These are phyloP conservation scores for Lithophane socia DNA, from an alignment of 2,888 invertebrate genomes.

Conservation along the genomic window DNA sequence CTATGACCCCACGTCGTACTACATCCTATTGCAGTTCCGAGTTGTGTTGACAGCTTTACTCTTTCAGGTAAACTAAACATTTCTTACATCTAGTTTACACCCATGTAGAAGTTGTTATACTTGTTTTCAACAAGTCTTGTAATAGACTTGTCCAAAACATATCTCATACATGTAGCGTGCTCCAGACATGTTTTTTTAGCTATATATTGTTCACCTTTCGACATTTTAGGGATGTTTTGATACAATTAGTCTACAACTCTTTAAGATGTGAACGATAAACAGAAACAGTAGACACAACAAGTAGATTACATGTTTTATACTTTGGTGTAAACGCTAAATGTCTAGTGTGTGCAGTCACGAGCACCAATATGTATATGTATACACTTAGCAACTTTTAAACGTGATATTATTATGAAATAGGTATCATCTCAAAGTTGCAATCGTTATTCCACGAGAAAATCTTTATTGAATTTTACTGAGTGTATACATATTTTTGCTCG, in stretches of 20 bases:
- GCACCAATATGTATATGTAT: too few relatives aligned
- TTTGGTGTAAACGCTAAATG: too few relatives aligned
- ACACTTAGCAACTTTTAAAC: too few relatives aligned
- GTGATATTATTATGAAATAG: too few relatives aligned
- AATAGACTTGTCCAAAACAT: neutral
- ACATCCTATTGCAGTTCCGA: slow-evolving; percentile 96
- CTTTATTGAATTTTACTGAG: too few relatives aligned
- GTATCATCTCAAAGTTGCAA: too few relatives aligned
- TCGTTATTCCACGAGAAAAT: too few relatives aligned
- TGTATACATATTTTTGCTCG: too few relatives aligned
- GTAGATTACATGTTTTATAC: neutral
- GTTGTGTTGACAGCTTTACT: slow-evolving; percentile 98
- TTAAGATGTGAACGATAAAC: neutral
- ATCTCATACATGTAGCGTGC: neutral
- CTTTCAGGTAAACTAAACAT: slow-evolving; percentile 93
- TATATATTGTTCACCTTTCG: neutral
- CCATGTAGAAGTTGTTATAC: neutral
- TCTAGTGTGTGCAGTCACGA: too few relatives aligned
- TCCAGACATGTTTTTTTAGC: neutral
- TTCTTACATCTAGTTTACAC: neutral
- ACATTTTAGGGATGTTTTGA: neutral
- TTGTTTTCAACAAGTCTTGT: neutral
- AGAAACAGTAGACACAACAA: too few relatives aligned
- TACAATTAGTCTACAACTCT: neutral
- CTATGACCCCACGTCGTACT: slow-evolving; percentile 98